Evolutionary conservation across 1,140 invertebrate species (phyloP).

Genomic region (Antheraea pernyi): DNA sequence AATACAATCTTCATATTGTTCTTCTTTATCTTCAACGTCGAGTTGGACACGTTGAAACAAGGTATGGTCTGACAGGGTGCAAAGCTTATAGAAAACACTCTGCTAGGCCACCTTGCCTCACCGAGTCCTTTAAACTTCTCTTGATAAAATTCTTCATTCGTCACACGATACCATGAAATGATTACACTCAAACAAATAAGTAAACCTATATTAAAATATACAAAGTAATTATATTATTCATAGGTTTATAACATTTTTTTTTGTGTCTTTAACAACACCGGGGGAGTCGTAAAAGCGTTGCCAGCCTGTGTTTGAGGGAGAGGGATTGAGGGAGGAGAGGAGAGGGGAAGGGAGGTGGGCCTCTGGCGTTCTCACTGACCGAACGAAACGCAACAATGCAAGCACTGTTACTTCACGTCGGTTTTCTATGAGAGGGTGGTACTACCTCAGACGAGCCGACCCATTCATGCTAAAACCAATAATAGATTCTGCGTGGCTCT

Average conservation of each 20-base stretch:
- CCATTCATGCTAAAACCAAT: too few relatives aligned
- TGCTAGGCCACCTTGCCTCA: slow-evolving; percentile 80
- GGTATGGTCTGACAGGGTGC: slow-evolving; percentile 81
- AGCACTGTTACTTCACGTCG: too few relatives aligned
- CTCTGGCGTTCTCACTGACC: too few relatives aligned
- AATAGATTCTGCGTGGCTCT: too few relatives aligned
- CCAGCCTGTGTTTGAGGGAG: too few relatives aligned
- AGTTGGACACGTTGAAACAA: slow-evolving; percentile 66
- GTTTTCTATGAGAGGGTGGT: too few relatives aligned
- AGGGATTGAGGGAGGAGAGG: too few relatives aligned
- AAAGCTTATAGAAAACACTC: slow-evolving; percentile 79
- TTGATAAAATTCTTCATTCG: slow-evolving; percentile 4
- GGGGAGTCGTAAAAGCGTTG: too few relatives aligned
- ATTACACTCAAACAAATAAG: not conserved
- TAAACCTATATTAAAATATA: not conserved
- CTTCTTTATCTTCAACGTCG: not conserved
- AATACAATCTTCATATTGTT: not conserved
- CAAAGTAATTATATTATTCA: not conserved
- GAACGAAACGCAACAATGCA: too few relatives aligned
- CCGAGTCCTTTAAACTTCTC: slow-evolving; percentile 36
- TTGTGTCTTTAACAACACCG: too few relatives aligned
- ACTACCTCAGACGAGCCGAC: too few relatives aligned
- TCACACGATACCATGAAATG: not conserved
- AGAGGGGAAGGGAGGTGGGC: too few relatives aligned
- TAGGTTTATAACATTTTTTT: not conserved